Base-by-base conservation (phyloP, 2,113 vertebrate genomes). In the Ptilorrhoa leucosticta region DNA sequence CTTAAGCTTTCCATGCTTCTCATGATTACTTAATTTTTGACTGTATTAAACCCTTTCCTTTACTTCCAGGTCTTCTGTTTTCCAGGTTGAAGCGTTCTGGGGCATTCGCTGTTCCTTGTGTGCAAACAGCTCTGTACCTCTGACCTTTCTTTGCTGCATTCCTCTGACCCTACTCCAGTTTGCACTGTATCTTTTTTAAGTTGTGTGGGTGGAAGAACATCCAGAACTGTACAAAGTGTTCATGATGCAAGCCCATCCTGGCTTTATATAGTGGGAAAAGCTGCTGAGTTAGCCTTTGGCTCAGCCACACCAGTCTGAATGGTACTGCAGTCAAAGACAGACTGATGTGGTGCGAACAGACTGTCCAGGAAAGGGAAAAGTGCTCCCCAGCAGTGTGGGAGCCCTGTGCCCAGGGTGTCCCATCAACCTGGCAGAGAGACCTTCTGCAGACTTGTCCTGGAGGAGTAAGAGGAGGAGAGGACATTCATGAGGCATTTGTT, bases 271-370 rank as follows among this genome's bases (percentile, higher is more conserved):
- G 68, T 39, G 30, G 48, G 66, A 87, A 87, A 91, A 79, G 84
- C 53, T 91, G 81, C 75, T 94, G 95, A 90, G 71, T 44, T 86
- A 61, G 42, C 56, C 91, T 90, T 86, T 92, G 88, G 71, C 83
- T 93, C 66, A 81, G 50, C 39, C 2, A 0, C 35, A 53, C 15
- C 54, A 23, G 1, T 77, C 58, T 69, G 63, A 69, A 61, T 12
- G 58, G 57, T 45, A 13, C 35, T 51, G 40, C 42, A 82, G 51
- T 35, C 8, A 54, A 65, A 78, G 39, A 23, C 2, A 19, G 45
- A 50, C 30, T 63, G n/a, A 37, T 90, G 66, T 28, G 70, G 21
- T 42, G 61, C 19, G 22, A 70, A 14, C 51, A 78, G 42, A 50
- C 3, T 6, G 13, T 47, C 45, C 61, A 21, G 15, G 63, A 92